A percentile compares a stretch with the other conserved stretches of the same genome.
Conservation (phyloP, 2,888 invertebrate species). For the Sacculina carcini region DNA sequence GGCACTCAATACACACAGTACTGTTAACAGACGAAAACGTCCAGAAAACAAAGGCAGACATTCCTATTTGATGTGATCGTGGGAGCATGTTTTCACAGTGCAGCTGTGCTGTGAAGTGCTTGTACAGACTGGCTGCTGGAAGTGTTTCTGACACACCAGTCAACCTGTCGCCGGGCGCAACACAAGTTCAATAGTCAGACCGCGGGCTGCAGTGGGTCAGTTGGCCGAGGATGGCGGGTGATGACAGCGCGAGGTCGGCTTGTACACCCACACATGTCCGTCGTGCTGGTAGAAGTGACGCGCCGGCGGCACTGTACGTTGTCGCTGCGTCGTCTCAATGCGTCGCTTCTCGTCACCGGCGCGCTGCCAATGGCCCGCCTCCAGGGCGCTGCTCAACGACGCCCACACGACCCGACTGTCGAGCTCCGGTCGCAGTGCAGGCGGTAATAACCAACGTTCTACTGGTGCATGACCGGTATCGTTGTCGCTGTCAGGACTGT, state of each 20-base stretch:
- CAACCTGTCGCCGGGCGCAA: too few species aligned
- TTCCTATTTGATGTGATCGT: too few species aligned
- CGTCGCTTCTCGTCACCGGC: conserved; percentile 22
- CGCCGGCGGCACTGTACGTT: neutral
- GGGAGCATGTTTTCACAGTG: too few species aligned
- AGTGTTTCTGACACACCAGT: too few species aligned
- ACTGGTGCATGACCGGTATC: conserved; percentile 19
- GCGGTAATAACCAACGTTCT: conserved; percentile 18
- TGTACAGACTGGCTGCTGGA: too few species aligned
- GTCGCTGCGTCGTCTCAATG: conserved; percentile 13
- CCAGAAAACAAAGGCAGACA: too few species aligned
- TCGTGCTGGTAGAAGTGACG: conserved; percentile 3
- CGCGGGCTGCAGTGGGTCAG: too few species aligned
- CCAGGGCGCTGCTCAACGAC: conserved; percentile 22
- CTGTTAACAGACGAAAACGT: too few species aligned
- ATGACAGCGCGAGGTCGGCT: neutral
- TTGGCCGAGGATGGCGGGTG: too few species aligned
- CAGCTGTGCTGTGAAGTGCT: too few species aligned
- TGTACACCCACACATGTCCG: neutral
- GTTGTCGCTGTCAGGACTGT: neutral
- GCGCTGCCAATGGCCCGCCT: conserved; percentile 20
- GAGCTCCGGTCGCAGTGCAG: conserved; percentile 25
- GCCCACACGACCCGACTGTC: conserved; percentile 26
- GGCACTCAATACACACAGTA: too few species aligned
- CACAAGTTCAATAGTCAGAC: too few species aligned